Evolutionary conservation across 2,797 vertebrate species (phyloP).

Genomic region (Acridotheres tristis): DNA sequence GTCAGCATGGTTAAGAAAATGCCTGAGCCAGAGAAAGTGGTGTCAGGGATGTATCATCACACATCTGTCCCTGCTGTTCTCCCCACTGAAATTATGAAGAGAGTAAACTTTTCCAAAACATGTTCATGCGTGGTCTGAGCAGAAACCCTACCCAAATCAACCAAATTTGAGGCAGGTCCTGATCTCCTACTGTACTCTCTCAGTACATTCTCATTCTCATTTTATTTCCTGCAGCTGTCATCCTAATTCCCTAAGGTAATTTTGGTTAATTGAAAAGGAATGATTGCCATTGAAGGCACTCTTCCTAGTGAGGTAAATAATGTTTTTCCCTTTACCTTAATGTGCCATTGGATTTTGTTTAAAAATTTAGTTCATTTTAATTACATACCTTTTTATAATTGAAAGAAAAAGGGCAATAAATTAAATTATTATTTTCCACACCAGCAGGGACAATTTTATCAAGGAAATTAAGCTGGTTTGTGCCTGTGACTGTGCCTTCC

Average conservation of each 20-base stretch:
- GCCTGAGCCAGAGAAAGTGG: not conserved
- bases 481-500: not conserved
- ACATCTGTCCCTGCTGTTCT: not conserved
- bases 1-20: not conserved
- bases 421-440: not conserved
- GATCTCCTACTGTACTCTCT: not conserved
- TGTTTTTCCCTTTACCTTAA: not conserved
- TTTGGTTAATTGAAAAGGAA: slow-evolving; percentile 43
- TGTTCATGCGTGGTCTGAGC: not conserved
- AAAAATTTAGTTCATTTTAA: not conserved
- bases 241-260: slow-evolving; percentile 24
- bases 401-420: not conserved
- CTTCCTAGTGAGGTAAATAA: not conserved
- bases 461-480: not conserved
- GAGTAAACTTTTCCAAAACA: not conserved
- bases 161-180: not conserved
- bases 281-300: slow-evolving; percentile 5
- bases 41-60: not conserved
- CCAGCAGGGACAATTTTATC: not conserved
- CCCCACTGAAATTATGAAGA: not conserved
- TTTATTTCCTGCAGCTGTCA: slow-evolving; percentile 45
- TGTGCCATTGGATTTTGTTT: not conserved
- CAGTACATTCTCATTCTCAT: not conserved
- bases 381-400: not conserved
- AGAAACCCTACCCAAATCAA: not conserved